Percentiles rank a stretch among this genome's conserved stretches.
Evolutionary conservation across 2,113 vertebrate species (phyloP).

Genomic region (Sarotherodon lohbergeri): DNA sequence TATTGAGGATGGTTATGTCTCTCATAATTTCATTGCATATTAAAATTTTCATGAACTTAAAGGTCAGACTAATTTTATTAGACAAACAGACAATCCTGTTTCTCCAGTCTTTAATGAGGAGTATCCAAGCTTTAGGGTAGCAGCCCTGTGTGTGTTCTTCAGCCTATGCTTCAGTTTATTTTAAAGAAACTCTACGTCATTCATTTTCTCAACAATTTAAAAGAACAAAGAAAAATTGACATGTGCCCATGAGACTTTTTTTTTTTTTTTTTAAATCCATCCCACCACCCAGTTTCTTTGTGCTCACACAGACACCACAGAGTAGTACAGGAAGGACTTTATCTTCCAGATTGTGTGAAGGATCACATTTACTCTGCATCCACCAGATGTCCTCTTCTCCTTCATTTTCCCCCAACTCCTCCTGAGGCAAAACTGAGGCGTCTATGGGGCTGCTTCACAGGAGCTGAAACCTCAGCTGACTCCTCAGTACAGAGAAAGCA

Average conservation of each 20-base stretch:
- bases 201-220: neutral
- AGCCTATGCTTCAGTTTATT: neutral
- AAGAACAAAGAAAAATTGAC: neutral
- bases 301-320: neutral
- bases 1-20: neutral
- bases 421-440: neutral
- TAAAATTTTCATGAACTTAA: neutral
- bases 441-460: neutral
- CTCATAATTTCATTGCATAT: neutral
- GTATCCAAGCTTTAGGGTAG: neutral
- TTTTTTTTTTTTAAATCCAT: neutral
- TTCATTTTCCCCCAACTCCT: neutral
- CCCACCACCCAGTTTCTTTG: neutral
- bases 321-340: neutral
- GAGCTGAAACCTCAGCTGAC: slow-evolving; percentile 8
- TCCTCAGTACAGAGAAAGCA: slow-evolving; percentile 12
- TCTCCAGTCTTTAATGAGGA: neutral
- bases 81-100: neutral
- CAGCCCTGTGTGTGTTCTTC: neutral
- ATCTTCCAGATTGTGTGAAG: neutral
- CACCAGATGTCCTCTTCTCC: neutral
- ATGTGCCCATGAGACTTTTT: neutral
- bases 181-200: neutral
- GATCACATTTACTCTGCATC: neutral
- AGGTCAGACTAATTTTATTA: neutral